Evolutionary conservation across 2,888 invertebrate genomes (phyloP).

Genomic region (Drosophila meridionalis): DNA sequence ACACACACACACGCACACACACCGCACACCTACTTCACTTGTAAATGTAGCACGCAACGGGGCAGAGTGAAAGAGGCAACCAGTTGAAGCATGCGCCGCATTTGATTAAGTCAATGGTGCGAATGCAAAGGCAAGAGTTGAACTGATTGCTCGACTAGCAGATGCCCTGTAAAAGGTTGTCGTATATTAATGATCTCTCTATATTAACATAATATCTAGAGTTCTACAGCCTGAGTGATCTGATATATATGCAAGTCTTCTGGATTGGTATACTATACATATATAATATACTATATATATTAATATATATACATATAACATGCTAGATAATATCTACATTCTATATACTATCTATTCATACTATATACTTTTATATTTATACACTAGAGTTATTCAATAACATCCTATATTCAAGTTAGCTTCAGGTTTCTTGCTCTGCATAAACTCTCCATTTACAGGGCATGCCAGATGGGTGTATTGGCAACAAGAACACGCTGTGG

Average conservation of each 20-base stretch:
- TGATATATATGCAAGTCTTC: background rate
- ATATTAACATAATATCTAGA: background rate
- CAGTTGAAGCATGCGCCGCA: constrained; percentile 24
- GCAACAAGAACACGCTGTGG: constrained; percentile 7
- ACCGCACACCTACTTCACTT: constrained; percentile 40
- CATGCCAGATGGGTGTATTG: constrained; percentile 10
- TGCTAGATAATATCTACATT: no score
- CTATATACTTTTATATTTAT: background rate
- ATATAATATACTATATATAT: background rate
- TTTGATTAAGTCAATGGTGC: constrained; percentile 25
- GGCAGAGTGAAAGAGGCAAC: constrained; percentile 9
- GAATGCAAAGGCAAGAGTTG: constrained; percentile 1
- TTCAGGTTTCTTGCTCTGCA: background rate
- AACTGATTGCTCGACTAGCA: background rate
- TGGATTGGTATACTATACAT: background rate
- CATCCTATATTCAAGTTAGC: background rate
- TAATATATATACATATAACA: background rate
- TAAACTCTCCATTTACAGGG: constrained; percentile 25
- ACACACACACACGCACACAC: constrained; percentile 10
- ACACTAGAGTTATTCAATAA: background rate
- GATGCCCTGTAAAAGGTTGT: constrained; percentile 15
- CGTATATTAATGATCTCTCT: background rate
- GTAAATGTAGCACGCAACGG: constrained; percentile 50
- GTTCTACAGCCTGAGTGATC: background rate
- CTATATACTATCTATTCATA: background rate